Base-by-base conservation (phyloP, 2,113 vertebrate species). In the Embiotoca jacksoni region DNA sequence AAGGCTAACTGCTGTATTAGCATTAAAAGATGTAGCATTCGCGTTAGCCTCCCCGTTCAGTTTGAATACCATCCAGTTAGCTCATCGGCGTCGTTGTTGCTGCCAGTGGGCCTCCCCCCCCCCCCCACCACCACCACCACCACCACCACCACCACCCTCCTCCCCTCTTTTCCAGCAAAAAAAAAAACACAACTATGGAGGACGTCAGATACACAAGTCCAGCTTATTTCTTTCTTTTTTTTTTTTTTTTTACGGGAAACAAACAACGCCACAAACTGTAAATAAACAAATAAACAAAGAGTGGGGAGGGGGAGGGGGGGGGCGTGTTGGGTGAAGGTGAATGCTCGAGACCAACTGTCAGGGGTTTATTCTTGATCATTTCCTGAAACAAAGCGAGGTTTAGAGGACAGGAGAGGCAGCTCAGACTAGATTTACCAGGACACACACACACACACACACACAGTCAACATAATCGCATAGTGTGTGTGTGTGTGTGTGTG, bases 301-400 rank as follows among this genome's bases (percentile, higher is more conserved):
- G 44, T n/a, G n/a, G 44, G 44, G 44, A 5, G 44, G n/a, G n/a
- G n/a, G 44, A 11, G 6, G 44, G 6, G 44, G 6, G 44, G 11
- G 44, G 11, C 53, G 56, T 71, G 82, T 53, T 85, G 23, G 31
- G 66, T 82, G 54, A 75, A 71, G 75, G 85, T 78, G 65, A 72
- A 84, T 86, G 5, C 2, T 58, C 32, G 46, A 75, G 57, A 71
- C 59, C 64, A 30, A 65, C 81, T 89, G 88, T 86, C 87, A 81
- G 81, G 69, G 82, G 89, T 89, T 86, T 83, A 82, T 80, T 87
- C 91, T 88, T 84, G 73, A 81, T 60, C 78, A 89, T 91, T 89
- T 81, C 78, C 81, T 80, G 81, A 90, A 89, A 93, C 94, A 95
- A 95, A 94, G 92, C 93, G 90, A 90, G 90, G 87, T 87, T 23